These are phyloP conservation scores for Thalpophila matura DNA, from an alignment of 2,888 invertebrate genomes.

Conservation along the genomic window DNA sequence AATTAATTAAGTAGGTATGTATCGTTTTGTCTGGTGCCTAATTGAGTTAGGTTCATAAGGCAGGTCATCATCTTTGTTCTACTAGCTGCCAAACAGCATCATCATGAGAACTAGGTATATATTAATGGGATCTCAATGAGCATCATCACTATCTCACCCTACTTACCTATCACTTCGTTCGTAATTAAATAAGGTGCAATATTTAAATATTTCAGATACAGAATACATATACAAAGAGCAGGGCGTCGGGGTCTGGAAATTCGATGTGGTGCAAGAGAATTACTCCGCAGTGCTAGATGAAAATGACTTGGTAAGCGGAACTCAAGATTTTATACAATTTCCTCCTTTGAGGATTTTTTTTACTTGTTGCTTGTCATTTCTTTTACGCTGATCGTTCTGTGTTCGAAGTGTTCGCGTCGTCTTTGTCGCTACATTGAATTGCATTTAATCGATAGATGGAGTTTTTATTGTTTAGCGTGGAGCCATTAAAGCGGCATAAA, in stretches of 20 bases:
- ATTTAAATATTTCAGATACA: slow-evolving; percentile 73
- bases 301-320: slow-evolving; percentile 77
- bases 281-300: slow-evolving; percentile 72
- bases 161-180: slow-evolving; percentile 23
- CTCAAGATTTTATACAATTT: not conserved
- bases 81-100: slow-evolving; percentile 1
- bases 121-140: not conserved
- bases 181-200: not conserved
- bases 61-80: slow-evolving; percentile 1
- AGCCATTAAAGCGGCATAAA: not conserved
- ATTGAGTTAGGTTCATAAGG: not conserved
- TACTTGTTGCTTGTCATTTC: not conserved
- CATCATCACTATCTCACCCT: slow-evolving; percentile 35
- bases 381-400: not conserved
- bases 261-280: slow-evolving; percentile 71
- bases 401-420: not conserved
- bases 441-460: not conserved
- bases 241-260: slow-evolving; percentile 75
- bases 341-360: not conserved
- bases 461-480: not conserved
- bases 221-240: slow-evolving; percentile 79
- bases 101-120: slow-evolving; percentile 10
- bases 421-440: not conserved
- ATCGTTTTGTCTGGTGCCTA: too few relatives aligned
- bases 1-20: too few relatives aligned